Base-by-base conservation (phyloP, 2,113 vertebrate species). In the Myiopsitta monachus region DNA sequence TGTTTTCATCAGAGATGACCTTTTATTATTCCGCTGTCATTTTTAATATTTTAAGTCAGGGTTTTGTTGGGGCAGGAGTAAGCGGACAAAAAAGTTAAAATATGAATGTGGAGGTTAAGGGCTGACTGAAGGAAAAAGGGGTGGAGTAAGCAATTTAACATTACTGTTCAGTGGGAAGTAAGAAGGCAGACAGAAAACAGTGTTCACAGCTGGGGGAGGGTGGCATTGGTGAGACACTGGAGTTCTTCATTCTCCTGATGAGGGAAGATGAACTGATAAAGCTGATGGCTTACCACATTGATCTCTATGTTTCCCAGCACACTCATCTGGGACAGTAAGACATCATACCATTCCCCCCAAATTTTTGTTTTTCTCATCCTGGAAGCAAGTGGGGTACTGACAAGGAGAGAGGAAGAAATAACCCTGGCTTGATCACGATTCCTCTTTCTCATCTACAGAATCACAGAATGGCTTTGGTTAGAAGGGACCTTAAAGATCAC, bases 11-110 rank as follows among this genome's bases (percentile, higher is more conserved):
- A 93, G 26, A 44, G 19, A 27, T 62, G 78, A 96, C 82, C 82
- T 96, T 95, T 93, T 62, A 28, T 92, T 85, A 47, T 90, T 92
- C 64, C 46, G 14, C 51, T 90, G 92, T 75, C 54, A 70, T 49
- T 92, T 92, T 72, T 61, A 94, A 87, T 43, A 91, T 88, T 89
- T 91, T 46, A 87, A 18, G 28, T 26, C 28, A 87, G 62, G 44
- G 10, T 83, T 90, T 72, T 83, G 4, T 72, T 81, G 64, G 41
- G 55, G n/a, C 33, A 26, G 36, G 24, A 85, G 13, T 69, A 73
- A 89, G 15, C 3, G 6, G 30, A 59, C 12, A 62, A 41, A 74
- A 84, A 11, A 22, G 22, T 14, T 28, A 84, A 92, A 72, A 81
- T 5, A 2, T 28, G 47, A 38, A 51, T 41, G 36, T 31, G 10